Conservation (phyloP, 2,797 vertebrate species). For the Avahi laniger region DNA sequence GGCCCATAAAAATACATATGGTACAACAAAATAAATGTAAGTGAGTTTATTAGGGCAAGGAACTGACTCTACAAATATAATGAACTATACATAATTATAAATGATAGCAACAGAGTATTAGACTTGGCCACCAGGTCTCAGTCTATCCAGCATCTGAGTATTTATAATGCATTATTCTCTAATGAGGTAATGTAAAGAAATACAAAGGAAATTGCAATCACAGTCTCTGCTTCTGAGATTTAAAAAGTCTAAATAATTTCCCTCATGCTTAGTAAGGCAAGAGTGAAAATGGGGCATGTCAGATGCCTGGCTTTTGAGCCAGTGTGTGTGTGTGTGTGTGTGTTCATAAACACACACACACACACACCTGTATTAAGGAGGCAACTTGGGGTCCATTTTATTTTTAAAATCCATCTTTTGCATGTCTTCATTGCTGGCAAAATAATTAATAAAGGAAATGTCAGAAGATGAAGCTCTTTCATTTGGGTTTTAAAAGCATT, state of each 20-base stretch:
- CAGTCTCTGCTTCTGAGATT: not conserved
- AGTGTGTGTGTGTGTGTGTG: too few species aligned
- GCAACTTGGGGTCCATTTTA: not conserved
- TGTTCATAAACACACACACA: too few species aligned
- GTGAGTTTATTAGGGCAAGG: not conserved
- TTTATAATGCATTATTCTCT: not conserved
- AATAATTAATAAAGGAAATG: not conserved
- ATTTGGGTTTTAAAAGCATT: not conserved
- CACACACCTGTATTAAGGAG: not conserved
- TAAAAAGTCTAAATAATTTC: not conserved
- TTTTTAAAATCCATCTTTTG: conserved; percentile 9
- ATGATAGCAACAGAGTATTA: not conserved
- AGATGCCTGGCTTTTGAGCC: not conserved
- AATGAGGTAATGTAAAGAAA: not conserved
- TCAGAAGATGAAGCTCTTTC: not conserved
- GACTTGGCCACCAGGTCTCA: not conserved
- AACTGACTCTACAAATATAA: not conserved
- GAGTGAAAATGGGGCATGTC: not conserved
- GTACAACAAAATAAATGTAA: not conserved
- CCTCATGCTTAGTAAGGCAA: not conserved
- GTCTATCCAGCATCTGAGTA: not conserved
- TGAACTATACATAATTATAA: not conserved
- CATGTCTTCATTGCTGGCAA: not conserved
- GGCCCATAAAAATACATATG: not conserved
- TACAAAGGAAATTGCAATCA: not conserved